Base-by-base conservation (phyloP, 1,140 invertebrate genomes). In the Drosophila malerkotliana region DNA sequence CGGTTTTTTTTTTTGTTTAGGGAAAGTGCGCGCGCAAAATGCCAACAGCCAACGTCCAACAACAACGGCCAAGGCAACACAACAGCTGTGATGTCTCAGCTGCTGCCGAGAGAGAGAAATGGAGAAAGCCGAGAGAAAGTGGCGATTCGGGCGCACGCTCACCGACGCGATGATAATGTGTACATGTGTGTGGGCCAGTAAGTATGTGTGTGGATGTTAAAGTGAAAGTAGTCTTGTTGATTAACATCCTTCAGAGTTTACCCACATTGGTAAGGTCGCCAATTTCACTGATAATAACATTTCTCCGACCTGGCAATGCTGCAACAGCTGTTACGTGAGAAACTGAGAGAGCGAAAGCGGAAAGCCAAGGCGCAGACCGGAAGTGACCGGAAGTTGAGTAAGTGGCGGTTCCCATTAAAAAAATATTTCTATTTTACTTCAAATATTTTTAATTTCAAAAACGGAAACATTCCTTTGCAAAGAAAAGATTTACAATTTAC, bases 241-340 rank as follows among this genome's bases (percentile, higher is more conserved):
- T 88, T 88, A 87, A 79, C 83, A 77, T 68, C 62, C 69, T 68
- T 66, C 60, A 57, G 28, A 58, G 39, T 68, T 56, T 60, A 37
- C 68, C 57, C 41, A 58, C 72, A 74, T 74, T 69, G 64, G 68
- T 88, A 87, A 85, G 82, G 82, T 85, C 82, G 74, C 78, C 77
- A 85, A 88, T 83, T 88, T 88, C 67, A 88, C 83, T 88, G 83
- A 88, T 88, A 88, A 87, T 88, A 87, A 56, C 39, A 52, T 61
- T 71, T 45, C 41, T 79, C 34, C 24, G 44, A 54, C 68, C 56
- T 88, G 83, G 83, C 83, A 88, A 88, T 60, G 72, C 82, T 48
- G 14, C 7, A 32, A 41, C 54, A 73, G 34, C 56, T 48, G 49
- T 47, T 69, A 9, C 37, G 34, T 24, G 37, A 21, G 15, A 10